phyloP scores from a whole-genome alignment of 2,113 vertebrate species.

The Malaclemys terrapin region DNA sequence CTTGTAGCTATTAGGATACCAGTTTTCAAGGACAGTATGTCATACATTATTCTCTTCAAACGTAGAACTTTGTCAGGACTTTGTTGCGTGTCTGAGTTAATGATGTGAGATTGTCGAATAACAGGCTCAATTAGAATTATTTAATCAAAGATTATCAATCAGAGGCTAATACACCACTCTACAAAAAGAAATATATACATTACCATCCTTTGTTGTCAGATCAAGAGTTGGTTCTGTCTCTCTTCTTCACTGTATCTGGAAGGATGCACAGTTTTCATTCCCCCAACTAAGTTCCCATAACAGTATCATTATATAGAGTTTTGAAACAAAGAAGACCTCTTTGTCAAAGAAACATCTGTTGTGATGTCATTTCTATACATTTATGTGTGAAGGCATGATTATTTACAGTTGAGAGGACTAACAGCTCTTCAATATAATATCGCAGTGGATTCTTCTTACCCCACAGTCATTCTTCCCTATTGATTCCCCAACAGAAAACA shows the following conservation, averaged over 20 bases:
- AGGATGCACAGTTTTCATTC: too few species aligned
- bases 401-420: neutral
- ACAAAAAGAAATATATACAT: too few species aligned
- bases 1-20: neutral
- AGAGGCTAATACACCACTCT: too few species aligned
- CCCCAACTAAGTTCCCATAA: neutral
- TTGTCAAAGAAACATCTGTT: neutral
- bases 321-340: neutral
- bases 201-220: neutral
- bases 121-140: too few species aligned
- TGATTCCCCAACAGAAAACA: neutral
- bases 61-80: neutral
- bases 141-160: too few species aligned
- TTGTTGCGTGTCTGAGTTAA: too few species aligned
- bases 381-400: neutral
- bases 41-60: neutral
- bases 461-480: neutral
- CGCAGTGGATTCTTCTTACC: neutral
- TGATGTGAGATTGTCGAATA: too few species aligned
- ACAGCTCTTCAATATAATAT: neutral
- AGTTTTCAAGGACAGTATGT: neutral
- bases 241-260: neutral
- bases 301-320: neutral
- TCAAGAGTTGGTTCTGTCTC: neutral
- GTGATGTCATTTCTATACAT: neutral